Percentiles rank a stretch among this genome's conserved stretches.
Evolutionary conservation across 2,797 vertebrate genomes (phyloP).

Genomic region (Menidia menidia): DNA sequence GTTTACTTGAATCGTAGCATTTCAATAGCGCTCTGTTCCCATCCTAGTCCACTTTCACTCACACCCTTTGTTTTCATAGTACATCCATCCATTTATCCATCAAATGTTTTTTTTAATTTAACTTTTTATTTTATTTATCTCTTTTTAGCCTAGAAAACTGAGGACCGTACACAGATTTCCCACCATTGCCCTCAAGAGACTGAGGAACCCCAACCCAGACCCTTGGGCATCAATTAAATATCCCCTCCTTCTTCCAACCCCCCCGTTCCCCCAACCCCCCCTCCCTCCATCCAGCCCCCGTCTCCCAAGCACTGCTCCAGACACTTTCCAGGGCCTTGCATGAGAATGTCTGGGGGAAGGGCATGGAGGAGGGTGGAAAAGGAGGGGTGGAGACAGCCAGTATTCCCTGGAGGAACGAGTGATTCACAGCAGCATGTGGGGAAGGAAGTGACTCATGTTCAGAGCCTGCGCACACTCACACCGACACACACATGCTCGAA

Average conservation of each 20-base stretch:
- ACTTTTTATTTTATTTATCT: too few relatives aligned
- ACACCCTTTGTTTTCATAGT: too few relatives aligned
- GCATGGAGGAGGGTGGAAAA: slow-evolving; percentile 76
- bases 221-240: slow-evolving; percentile 67
- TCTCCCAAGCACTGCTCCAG: slow-evolving; percentile 30
- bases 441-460: slow-evolving; percentile 98
- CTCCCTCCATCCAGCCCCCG: slow-evolving; percentile 49
- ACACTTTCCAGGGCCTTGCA: slow-evolving; percentile 80
- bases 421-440: slow-evolving; percentile 98
- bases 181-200: slow-evolving; percentile 54
- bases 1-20: too few relatives aligned
- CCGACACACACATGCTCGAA: slow-evolving; percentile 72
- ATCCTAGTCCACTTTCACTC: too few relatives aligned
- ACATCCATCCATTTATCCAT: too few relatives aligned
- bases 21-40: too few relatives aligned
- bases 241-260: slow-evolving; percentile 12
- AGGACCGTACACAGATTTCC: slow-evolving; percentile 42
- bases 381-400: slow-evolving; percentile 83
- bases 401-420: slow-evolving; percentile 89
- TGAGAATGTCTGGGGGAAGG: slow-evolving; percentile 71
- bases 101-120: too few relatives aligned
- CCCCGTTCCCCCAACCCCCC: slow-evolving; percentile 41
- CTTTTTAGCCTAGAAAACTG: slow-evolving; percentile 11
- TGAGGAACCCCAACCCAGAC: slow-evolving; percentile 60
- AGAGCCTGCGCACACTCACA: slow-evolving; percentile 80